Evolutionary conservation across 2,888 invertebrate genomes (phyloP).

Genomic region (Lasioglossum oenotherae): DNA sequence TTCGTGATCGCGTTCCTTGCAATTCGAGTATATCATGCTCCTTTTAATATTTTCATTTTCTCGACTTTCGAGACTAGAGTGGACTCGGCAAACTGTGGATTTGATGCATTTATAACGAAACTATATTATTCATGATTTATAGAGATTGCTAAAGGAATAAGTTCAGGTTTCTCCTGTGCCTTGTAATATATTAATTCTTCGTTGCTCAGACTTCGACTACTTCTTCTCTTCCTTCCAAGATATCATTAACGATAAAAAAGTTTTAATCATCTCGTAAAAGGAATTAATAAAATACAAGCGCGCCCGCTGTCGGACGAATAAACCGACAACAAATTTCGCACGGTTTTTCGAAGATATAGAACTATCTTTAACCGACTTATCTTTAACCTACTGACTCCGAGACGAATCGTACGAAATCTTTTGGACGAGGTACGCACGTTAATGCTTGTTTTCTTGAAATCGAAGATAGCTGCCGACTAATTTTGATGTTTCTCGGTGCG

Average conservation of each 20-base stretch:
- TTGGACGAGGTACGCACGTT: neutral
- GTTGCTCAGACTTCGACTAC: neutral
- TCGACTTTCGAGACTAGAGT: neutral
- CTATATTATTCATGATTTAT: neutral
- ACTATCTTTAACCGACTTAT: neutral
- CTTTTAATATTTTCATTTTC: neutral
- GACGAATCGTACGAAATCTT: neutral
- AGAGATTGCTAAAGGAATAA: neutral
- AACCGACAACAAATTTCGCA: neutral
- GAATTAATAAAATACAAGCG: neutral
- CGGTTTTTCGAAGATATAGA: neutral
- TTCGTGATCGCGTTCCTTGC: neutral
- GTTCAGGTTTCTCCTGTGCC: neutral
- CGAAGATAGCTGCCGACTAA: neutral
- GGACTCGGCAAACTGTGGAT: neutral
- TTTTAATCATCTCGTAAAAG: neutral
- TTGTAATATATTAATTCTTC: neutral
- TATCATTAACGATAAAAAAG: neutral
- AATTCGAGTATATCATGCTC: neutral
- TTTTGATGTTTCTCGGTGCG: neutral
- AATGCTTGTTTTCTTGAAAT: neutral
- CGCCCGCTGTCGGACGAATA: neutral
- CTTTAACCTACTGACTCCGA: neutral
- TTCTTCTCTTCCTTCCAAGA: too few relatives aligned
- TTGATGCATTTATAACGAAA: too few relatives aligned